These are phyloP conservation scores for Rhinichthys klamathensis DNA, from an alignment of 2,113 vertebrate species.

Conservation along the genomic window DNA sequence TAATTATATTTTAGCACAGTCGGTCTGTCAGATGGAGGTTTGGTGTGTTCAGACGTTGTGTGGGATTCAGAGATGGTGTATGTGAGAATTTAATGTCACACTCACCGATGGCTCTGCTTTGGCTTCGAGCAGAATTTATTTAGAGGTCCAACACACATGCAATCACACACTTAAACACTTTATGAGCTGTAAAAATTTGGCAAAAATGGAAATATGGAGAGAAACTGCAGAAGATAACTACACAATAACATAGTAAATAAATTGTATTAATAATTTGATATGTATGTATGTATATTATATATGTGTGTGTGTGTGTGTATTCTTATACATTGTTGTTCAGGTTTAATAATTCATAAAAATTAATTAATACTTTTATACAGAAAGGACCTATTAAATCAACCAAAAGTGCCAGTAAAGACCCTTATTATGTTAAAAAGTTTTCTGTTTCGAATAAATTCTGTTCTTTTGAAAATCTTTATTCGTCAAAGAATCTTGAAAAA, in stretches of 20 bases:
- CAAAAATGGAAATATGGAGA: not conserved
- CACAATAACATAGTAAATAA: not conserved
- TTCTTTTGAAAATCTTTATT: too few species aligned
- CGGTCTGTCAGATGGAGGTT: conserved; percentile 19
- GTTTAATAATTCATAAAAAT: too few species aligned
- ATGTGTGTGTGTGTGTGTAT: too few species aligned
- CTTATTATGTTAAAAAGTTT: too few species aligned
- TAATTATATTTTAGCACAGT: not conserved
- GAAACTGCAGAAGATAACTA: not conserved
- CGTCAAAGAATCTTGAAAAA: too few species aligned
- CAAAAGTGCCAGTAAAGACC: too few species aligned
- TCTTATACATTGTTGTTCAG: too few species aligned
- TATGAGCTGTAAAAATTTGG: not conserved
- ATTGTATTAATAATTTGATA: too few species aligned
- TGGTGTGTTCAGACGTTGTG: conserved; percentile 15
- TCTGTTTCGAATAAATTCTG: too few species aligned
- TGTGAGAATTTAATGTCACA: conserved; percentile 29
- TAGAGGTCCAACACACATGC: not conserved
- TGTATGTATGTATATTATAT: too few species aligned
- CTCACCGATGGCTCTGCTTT: conserved; percentile 1
- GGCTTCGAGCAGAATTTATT: conserved; percentile 12
- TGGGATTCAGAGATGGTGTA: conserved; percentile 35
- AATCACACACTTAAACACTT: not conserved
- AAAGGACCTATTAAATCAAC: too few species aligned
- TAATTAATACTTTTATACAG: too few species aligned